Conservation (phyloP, 2,113 vertebrate genomes). For the Poicephalus gulielmi region DNA sequence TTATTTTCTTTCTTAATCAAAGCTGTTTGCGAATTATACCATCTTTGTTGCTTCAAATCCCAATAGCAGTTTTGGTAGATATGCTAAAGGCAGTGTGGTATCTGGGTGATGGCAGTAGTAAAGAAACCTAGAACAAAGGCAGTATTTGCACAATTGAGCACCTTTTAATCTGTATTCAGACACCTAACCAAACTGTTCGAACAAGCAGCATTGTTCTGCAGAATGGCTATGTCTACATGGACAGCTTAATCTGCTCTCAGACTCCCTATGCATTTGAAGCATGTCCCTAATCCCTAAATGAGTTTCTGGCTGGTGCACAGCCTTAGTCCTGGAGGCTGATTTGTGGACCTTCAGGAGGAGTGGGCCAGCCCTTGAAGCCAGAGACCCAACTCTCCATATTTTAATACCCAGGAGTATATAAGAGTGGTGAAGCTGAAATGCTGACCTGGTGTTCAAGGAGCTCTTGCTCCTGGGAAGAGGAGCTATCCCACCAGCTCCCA, state of each 20-base stretch:
- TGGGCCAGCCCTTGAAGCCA: rapidly evolving
- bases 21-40: neutral
- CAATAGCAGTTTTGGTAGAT: neutral
- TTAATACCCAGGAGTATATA: neutral
- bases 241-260: neutral
- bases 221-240: rapidly evolving
- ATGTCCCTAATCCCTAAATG: neutral
- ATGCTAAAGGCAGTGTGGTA: rapidly evolving
- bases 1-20: neutral
- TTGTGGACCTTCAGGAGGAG: neutral
- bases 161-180: neutral
- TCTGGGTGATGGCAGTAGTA: neutral
- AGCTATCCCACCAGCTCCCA: neutral
- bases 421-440: neutral
- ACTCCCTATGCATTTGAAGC: neutral
- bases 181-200: neutral
- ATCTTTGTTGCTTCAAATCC: neutral
- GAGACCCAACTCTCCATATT: neutral
- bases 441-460: neutral
- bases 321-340: neutral
- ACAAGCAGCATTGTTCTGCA: neutral
- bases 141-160: neutral
- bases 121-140: neutral
- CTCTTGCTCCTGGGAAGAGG: neutral
- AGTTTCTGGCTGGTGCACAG: neutral